A percentile compares a stretch with the other conserved stretches of the same genome.
Evolutionary conservation across 64 coral and sea anemone genomes (phyloP).

Genomic region (Trachythela sp.): DNA sequence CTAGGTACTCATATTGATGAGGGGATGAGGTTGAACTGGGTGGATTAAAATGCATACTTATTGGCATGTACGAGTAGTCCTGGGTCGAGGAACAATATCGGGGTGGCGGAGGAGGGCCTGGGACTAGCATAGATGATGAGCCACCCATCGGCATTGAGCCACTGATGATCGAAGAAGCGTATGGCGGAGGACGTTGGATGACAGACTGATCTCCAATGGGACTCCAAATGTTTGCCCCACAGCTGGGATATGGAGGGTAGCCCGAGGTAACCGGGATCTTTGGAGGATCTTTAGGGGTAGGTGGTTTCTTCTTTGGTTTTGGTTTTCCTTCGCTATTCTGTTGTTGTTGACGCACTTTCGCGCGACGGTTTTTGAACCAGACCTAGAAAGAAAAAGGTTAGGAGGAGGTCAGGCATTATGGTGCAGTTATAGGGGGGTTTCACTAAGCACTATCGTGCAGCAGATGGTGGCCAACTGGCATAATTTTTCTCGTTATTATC

Average conservation of each 20-base stretch:
- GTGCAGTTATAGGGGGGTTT: no score
- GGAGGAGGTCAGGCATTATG: background rate
- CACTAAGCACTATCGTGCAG: no score
- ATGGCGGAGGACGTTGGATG: conserved; percentile 4
- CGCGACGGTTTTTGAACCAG: conserved; percentile 90
- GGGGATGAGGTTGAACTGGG: background rate
- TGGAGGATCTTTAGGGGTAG: background rate
- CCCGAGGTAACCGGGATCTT: background rate
- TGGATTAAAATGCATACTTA: background rate
- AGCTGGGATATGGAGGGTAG: conserved; percentile 9
- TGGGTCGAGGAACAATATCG: background rate
- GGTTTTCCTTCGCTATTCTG: conserved; percentile 38
- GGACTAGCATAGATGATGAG: conserved; percentile 3
- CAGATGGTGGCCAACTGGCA: no score
- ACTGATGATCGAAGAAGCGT: background rate
- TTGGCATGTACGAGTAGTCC: conserved; percentile 14
- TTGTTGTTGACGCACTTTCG: conserved; percentile 78
- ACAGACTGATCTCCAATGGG: background rate
- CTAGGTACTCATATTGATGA: background rate
- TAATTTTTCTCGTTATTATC: no score
- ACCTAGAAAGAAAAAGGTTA: conserved; percentile 39
- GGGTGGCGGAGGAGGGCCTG: background rate
- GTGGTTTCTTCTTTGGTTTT: conserved; percentile 3
- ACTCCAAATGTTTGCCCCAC: conserved; percentile 12
- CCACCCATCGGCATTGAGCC: background rate